Conservation (phyloP, 1,140 invertebrate genomes). For the Drosophila mayri region DNA sequence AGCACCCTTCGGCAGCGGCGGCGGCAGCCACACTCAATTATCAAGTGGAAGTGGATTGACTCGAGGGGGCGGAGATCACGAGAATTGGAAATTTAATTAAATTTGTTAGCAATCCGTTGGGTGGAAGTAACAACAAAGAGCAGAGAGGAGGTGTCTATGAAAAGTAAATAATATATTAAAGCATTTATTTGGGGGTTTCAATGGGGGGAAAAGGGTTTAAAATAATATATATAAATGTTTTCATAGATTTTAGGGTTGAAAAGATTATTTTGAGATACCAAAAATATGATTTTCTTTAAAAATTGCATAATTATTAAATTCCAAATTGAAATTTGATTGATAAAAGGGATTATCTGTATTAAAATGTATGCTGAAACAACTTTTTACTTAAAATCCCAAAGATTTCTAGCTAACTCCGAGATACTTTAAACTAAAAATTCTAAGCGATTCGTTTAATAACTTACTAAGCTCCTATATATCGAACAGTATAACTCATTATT, state of each 20-base stretch:
- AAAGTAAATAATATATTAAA: conserved; percentile 11
- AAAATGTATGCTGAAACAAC: too few relatives aligned
- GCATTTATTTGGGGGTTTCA: not conserved
- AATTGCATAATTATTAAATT: too few relatives aligned
- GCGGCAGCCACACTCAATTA: conserved; percentile 44
- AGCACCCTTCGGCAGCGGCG: conserved; percentile 28
- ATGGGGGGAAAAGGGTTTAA: not conserved
- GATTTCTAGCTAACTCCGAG: too few relatives aligned
- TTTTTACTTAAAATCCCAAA: too few relatives aligned
- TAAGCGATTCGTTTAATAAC: too few relatives aligned
- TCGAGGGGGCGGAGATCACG: conserved; percentile 31
- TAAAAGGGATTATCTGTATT: too few relatives aligned
- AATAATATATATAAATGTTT: not conserved
- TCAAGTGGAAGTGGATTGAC: conserved; percentile 47
- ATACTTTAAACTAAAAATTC: too few relatives aligned
- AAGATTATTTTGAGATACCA: not conserved
- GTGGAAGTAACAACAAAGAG: conserved; percentile 8
- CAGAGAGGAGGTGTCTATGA: not conserved
- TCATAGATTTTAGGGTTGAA: too few relatives aligned
- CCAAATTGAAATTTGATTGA: too few relatives aligned
- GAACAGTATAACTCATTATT: not conserved
- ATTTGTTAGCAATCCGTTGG: conserved; percentile 37
- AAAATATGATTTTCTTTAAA: too few relatives aligned
- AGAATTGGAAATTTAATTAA: conserved; percentile 47
- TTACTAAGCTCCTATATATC: not conserved